Evolutionary conservation across 2,113 vertebrate species (phyloP).

Genomic region (Malurus elegans): DNA sequence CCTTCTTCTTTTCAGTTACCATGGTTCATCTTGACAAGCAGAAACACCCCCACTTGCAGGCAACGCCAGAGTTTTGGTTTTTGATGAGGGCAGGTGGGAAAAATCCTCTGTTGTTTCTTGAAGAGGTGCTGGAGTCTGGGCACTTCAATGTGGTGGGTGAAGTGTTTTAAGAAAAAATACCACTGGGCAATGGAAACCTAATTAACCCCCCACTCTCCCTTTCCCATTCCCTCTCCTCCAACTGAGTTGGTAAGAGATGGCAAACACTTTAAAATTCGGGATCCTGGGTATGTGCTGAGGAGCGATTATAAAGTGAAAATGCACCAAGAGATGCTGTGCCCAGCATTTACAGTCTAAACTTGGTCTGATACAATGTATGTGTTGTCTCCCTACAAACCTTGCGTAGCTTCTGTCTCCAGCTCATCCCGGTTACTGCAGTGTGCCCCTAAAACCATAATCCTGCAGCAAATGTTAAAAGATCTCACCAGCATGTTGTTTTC

Average conservation of each 20-base stretch:
- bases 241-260: neutral
- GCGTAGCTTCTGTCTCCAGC: neutral
- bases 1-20: slow-evolving; percentile 10
- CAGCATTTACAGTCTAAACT: rapidly evolving
- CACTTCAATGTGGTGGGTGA: neutral
- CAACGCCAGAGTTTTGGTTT: neutral
- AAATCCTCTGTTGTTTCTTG: neutral
- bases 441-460: neutral
- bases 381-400: neutral
- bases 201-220: neutral
- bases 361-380: rapidly evolving
- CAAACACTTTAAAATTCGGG: neutral
- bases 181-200: neutral
- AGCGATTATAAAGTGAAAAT: neutral
- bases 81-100: neutral
- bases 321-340: neutral
- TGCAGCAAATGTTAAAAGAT: neutral
- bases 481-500: neutral
- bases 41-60: neutral
- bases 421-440: neutral
- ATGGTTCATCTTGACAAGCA: neutral
- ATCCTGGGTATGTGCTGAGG: neutral
- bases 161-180: neutral
- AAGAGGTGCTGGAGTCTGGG: neutral
- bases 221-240: neutral